Conservation (phyloP, 2,113 vertebrate species). For the Chlorodrepanis virens region DNA sequence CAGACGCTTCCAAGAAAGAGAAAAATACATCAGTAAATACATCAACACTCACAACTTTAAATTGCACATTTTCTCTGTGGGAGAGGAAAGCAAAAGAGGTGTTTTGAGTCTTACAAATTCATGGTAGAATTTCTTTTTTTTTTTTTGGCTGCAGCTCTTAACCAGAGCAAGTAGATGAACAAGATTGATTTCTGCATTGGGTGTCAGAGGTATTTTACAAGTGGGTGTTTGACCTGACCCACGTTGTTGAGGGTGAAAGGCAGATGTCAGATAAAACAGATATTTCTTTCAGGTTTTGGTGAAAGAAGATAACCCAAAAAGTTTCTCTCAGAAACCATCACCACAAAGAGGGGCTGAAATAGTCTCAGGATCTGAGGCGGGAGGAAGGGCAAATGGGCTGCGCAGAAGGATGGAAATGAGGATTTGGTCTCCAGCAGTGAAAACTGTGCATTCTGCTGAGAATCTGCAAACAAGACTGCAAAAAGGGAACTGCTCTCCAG, state of each 20-base stretch:
- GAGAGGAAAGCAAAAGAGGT: background rate
- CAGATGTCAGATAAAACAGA: background rate
- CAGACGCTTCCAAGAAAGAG: background rate
- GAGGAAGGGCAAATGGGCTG: background rate
- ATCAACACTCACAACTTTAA: background rate
- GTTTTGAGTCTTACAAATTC: background rate
- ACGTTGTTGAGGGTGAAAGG: background rate
- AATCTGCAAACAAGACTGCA: background rate
- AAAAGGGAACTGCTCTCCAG: background rate
- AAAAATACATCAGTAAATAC: background rate
- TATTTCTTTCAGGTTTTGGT: background rate
- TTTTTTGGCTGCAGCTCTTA: background rate
- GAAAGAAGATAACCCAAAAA: background rate
- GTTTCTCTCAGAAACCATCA: background rate
- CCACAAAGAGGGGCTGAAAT: background rate
- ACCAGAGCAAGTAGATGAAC: background rate
- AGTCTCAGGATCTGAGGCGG: background rate
- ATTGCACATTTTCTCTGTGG: background rate
- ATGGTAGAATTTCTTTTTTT: background rate
- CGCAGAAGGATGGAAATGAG: background rate
- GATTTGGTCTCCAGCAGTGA: conserved; percentile 9
- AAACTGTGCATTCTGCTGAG: background rate
- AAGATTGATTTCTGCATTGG: background rate
- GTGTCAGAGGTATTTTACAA: background rate
- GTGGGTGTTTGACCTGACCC: background rate